These are phyloP conservation scores for Entomyzon cyanotis DNA, from an alignment of 2,113 vertebrate genomes.

Conservation along the genomic window DNA sequence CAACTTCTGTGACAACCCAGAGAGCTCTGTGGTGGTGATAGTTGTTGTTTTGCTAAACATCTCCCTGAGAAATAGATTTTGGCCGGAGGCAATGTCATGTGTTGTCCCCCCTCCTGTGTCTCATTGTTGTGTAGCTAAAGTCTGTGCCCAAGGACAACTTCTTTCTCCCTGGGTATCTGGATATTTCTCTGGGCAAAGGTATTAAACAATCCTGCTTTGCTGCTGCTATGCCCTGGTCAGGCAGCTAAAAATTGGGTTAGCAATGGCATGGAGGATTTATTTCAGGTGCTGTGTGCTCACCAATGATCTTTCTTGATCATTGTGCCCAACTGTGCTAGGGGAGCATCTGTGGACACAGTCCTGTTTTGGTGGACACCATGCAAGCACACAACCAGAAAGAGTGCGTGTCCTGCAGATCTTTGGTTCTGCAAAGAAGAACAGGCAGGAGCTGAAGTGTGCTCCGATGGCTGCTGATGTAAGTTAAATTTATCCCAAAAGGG, in stretches of 20 bases:
- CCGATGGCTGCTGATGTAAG: background rate
- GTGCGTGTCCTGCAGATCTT: background rate
- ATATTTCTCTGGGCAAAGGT: background rate
- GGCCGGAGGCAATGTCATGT: constrained; percentile 19
- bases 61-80: constrained; percentile 40
- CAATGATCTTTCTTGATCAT: background rate
- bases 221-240: background rate
- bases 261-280: background rate
- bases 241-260: background rate
- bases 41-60: constrained; percentile 28
- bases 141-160: background rate
- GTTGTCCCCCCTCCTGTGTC: background rate
- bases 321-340: background rate
- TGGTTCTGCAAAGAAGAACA: background rate
- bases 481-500: background rate
- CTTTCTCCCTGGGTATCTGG: constrained; percentile 7
- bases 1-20: background rate
- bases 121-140: constrained; percentile 10
- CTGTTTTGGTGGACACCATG: accelerated
- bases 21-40: background rate
- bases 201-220: background rate
- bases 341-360: background rate
- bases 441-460: background rate
- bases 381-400: background rate
- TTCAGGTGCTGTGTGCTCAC: background rate